A percentile compares a stretch with the other conserved stretches of the same genome.
These are phyloP conservation scores for Oreochromis spilurus DNA, from an alignment of 2,113 vertebrate species.

Conservation along the genomic window DNA sequence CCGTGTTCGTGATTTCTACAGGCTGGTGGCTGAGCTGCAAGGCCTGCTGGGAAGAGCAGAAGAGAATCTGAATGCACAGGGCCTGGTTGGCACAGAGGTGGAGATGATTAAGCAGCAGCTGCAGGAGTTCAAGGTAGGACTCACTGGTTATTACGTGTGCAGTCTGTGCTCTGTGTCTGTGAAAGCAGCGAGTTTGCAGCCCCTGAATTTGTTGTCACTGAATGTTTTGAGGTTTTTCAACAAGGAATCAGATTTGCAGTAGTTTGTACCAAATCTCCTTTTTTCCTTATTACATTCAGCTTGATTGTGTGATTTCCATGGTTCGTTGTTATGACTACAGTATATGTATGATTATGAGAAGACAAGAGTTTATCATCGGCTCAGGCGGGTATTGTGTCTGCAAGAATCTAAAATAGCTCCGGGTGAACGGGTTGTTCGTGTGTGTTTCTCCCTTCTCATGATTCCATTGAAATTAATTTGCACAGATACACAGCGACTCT, in stretches of 20 bases:
- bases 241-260: not conserved
- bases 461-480: not conserved
- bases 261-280: not conserved
- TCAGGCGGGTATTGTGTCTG: not conserved
- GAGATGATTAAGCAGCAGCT: slow-evolving; percentile 92
- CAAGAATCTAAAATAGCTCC: not conserved
- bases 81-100: slow-evolving; percentile 88
- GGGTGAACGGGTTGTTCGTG: not conserved
- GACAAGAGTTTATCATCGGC: accelerated
- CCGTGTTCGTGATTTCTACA: slow-evolving; percentile 85
- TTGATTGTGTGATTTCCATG: accelerated
- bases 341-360: not conserved
- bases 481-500: not conserved
- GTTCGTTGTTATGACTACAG: not conserved
- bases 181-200: not conserved
- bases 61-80: slow-evolving; percentile 81
- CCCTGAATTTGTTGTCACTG: not conserved
- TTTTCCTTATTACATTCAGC: not conserved
- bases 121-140: slow-evolving; percentile 90
- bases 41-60: slow-evolving; percentile 80
- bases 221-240: not conserved
- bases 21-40: slow-evolving; percentile 79
- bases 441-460: not conserved
- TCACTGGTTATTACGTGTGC: not conserved
- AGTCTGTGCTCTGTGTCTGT: not conserved